Percentiles rank a stretch among this genome's conserved stretches.
These are phyloP conservation scores for Zoroaster sp. DNA, from an alignment of 53 echinoderm and acorn worm species.

Conservation along the genomic window DNA sequence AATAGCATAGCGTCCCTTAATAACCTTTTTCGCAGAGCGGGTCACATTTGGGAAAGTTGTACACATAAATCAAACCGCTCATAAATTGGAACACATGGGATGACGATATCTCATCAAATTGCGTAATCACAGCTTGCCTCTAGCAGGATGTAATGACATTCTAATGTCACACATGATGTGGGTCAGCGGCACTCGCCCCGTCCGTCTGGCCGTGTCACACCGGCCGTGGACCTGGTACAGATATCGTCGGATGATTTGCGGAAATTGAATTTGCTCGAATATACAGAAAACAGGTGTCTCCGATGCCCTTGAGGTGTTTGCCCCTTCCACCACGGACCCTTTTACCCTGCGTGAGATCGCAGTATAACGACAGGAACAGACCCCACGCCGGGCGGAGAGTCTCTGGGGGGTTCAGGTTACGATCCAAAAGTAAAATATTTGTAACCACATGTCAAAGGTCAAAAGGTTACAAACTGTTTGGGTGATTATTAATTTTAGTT, in stretches of 20 bases:
- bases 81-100: neutral
- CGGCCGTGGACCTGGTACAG: neutral
- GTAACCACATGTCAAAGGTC: neutral
- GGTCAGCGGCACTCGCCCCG: neutral
- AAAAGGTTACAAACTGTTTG: neutral
- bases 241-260: neutral
- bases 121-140: neutral
- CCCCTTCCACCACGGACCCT: neutral
- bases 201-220: neutral
- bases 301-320: neutral
- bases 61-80: neutral
- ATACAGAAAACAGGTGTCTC: conserved; percentile 17
- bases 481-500: neutral
- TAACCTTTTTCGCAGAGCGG: neutral
- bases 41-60: neutral
- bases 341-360: neutral
- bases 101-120: neutral
- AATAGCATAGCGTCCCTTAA: neutral
- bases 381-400: neutral
- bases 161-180: neutral
- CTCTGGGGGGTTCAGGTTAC: neutral
- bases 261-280: neutral
- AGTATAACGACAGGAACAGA: no score
- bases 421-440: neutral
- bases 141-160: conserved; percentile 2